Evolutionary conservation across 2,797 vertebrate genomes (phyloP), one percentile per base, ranked within the genome.

Genomic region (Myoxocephalus aenaeus): DNA sequence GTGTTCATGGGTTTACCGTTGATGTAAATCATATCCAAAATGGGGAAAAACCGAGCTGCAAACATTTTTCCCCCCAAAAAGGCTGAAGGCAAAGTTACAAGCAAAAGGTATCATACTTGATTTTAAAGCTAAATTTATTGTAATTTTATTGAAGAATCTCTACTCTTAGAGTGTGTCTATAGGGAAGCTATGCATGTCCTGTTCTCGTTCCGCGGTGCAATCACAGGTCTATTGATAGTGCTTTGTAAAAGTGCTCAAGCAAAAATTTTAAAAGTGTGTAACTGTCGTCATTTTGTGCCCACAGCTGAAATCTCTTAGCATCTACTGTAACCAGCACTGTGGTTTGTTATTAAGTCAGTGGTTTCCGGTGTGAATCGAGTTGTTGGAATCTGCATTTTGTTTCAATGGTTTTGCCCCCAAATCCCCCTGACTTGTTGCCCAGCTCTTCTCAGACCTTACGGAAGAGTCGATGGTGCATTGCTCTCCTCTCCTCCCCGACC

Each of bases 171-270:
- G 92, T 89, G 92, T 93, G 93, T 95, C 91, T 84, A 92, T 96
- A 95, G 94, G 94, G 92, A 95, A 96, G 95, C 94, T 95, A 94
- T 95, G 96, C 96, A 97, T 95, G 96, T 94, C 89, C 93, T 92
- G 92, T 95, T 90, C 90, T 93, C 90, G 89, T 94, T 88, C 85
- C 77, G 82, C 94, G 81, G 91, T 93, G 81, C 85, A 91, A 92
- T 89, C 80, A 57, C 73, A 90, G 92, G 92, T 89, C 91, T 95
- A 86, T 95, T 93, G 89, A 94, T 95, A 93, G 87, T 95, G 87
- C 93, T 94, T 94, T 93, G 94, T 95, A 94, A 92, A 94, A 93
- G 94, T 94, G 94, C 93, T 94, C 89, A 92, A 91, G 90, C 94
- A 93, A 94, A 95, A 94, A 79, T 91, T 92, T 92, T 91, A 93